Conservation (phyloP, 2,113 vertebrate genomes). For the Peromyscus polionotus region DNA sequence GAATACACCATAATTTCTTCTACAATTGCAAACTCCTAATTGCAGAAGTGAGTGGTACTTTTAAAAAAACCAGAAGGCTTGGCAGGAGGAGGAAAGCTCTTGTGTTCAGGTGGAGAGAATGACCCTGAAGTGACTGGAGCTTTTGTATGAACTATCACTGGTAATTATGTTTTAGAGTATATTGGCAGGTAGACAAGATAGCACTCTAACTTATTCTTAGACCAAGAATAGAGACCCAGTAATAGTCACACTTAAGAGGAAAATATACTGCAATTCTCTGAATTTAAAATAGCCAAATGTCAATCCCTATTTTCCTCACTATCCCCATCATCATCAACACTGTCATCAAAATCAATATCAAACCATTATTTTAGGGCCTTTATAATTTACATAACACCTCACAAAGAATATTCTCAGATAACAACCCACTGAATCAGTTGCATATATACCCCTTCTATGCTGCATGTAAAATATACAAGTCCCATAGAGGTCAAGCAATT, state of each 20-base stretch:
- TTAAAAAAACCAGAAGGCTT: neutral
- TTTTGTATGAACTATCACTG: slow-evolving; percentile 34
- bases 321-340: neutral
- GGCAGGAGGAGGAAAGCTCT: neutral
- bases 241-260: neutral
- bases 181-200: neutral
- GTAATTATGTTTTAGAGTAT: neutral
- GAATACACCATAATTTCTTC: neutral
- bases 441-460: neutral
- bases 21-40: neutral
- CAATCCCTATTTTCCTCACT: slow-evolving; percentile 11
- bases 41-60: neutral
- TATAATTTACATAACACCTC: slow-evolving; percentile 41
- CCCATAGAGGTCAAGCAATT: slow-evolving; percentile 17
- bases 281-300: neutral
- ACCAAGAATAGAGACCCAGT: neutral
- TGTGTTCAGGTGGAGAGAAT: slow-evolving; percentile 18
- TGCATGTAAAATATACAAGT: slow-evolving; percentile 32
- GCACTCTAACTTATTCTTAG: neutral
- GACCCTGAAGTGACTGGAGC: slow-evolving; percentile 12
- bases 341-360: neutral
- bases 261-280: neutral
- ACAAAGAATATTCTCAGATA: slow-evolving; percentile 19
- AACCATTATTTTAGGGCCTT: neutral
- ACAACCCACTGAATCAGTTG: neutral